Evolutionary conservation across 2,888 invertebrate genomes (phyloP), one percentile per base, ranked within the genome.

Genomic region (Stenolophus ochropezus): DNA sequence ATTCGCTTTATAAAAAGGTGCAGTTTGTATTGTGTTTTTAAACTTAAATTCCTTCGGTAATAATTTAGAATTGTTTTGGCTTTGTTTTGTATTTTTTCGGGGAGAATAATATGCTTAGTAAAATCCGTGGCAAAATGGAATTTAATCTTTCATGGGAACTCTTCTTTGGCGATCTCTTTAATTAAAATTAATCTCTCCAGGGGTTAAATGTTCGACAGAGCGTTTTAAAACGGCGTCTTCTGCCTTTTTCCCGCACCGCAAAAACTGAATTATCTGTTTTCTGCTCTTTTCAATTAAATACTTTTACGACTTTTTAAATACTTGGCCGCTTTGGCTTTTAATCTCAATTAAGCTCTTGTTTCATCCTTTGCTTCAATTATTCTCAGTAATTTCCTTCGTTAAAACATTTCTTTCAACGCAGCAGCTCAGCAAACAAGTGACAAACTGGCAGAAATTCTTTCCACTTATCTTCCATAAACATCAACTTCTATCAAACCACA

Each of bases 11-110:
- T 75, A 81, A 75, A 81, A 81, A 81, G 73, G 81, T 49, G 42
- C 75, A 74, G 75, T 81, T 74, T 81, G 81, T 81, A 81, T 81
- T 81, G 74, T 81, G 56, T 74, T 81, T 80, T 81, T 74, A 58
- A 81, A 75, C 81, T 81, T 47, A 81, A 81, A 81, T 81, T 81
- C 81, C 65, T 81, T 75, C 58, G 75, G 75, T 81, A 25, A 81
- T 81, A 81, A 81, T 81, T 81, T 81, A 74, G 81, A 56, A 81
- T 74, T 75, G 74, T 71, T 78, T 78, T 76, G 76, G 33, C 25
- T 42, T 76, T 76, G 73, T 65, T 76, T 65, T 78, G 78, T 42
- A 65, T 49, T 78, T 78, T 61, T 78, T 65, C 76, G 76, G 77
- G 47, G 25, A 69, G 47, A 78, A 65, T 42, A 65, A 65, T 65